These are phyloP conservation scores for Yponomeuta cagnagella DNA, from an alignment of 2,888 invertebrate genomes.

Conservation along the genomic window DNA sequence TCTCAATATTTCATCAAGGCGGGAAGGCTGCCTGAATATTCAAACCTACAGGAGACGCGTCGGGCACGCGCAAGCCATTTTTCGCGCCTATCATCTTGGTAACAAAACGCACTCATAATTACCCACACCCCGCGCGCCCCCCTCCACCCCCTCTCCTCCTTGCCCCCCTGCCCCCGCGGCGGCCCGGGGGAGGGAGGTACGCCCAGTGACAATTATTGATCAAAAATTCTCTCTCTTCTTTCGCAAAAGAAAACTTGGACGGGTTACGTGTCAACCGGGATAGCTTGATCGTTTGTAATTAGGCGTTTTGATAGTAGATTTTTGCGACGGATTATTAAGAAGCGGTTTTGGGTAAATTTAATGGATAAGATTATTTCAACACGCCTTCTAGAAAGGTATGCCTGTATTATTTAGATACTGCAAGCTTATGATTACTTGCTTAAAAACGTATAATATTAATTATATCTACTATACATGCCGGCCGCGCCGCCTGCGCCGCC, in stretches of 20 bases:
- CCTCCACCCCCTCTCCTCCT: slow-evolving; percentile 32
- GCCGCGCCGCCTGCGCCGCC: too few relatives aligned
- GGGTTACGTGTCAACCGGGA: slow-evolving; percentile 71
- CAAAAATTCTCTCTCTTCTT: slow-evolving; percentile 81
- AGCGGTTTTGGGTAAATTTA: too few relatives aligned
- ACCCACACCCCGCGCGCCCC: slow-evolving; percentile 52
- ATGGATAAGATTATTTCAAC: too few relatives aligned
- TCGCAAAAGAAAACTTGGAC: slow-evolving; percentile 77
- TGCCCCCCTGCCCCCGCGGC: slow-evolving; percentile 23
- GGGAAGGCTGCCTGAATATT: slow-evolving; percentile 71
- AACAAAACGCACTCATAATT: slow-evolving; percentile 77
- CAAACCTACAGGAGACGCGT: slow-evolving; percentile 74
- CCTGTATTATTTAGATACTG: too few relatives aligned
- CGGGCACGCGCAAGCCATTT: slow-evolving; percentile 76
- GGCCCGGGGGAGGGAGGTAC: slow-evolving; percentile 46
- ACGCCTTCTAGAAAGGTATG: too few relatives aligned
- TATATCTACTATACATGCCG: too few relatives aligned
- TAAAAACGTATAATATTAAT: too few relatives aligned
- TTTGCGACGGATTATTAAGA: slow-evolving; percentile 6
- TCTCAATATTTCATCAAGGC: slow-evolving; percentile 75
- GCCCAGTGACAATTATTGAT: slow-evolving; percentile 82
- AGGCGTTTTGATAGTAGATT: slow-evolving; percentile 41
- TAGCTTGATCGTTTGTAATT: slow-evolving; percentile 68
- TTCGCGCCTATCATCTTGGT: slow-evolving; percentile 77
- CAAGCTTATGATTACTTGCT: too few relatives aligned